A percentile compares a stretch with the other conserved stretches of the same genome.
Conservation (phyloP, 2,888 invertebrate genomes). For the Maniola hyperantus region DNA sequence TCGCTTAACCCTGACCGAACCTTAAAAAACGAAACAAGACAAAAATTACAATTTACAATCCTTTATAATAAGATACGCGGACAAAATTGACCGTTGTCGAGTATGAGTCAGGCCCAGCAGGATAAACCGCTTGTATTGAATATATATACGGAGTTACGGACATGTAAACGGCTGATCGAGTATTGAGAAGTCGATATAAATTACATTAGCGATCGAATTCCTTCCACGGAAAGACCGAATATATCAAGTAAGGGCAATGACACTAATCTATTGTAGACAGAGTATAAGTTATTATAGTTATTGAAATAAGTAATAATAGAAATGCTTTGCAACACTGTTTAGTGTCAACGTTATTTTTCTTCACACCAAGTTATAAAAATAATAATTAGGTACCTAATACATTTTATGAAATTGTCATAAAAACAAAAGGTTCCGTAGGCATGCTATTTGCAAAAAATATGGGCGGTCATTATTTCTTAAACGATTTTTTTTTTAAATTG, state of each 20-base stretch:
- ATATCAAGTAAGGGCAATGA: conserved; percentile 28
- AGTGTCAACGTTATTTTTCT: too few species aligned
- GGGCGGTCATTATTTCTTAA: too few species aligned
- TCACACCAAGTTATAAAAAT: too few species aligned
- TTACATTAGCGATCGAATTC: conserved; percentile 40
- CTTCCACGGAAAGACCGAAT: conserved; percentile 27
- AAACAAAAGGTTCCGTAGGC: too few species aligned
- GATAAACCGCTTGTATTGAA: conserved; percentile 38
- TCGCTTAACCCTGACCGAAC: neutral
- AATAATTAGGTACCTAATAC: too few species aligned
- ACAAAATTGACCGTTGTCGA: conserved; percentile 35
- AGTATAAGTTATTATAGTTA: neutral
- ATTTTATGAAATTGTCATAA: too few species aligned
- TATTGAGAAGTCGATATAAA: conserved; percentile 42
- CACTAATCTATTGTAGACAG: conserved; percentile 22
- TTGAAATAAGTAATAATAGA: neutral
- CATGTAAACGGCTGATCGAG: conserved; percentile 41
- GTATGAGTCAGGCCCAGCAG: conserved; percentile 39
- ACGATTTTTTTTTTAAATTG: too few species aligned
- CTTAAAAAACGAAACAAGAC: conserved; percentile 29
- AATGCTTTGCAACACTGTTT: too few species aligned
- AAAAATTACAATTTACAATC: conserved; percentile 33
- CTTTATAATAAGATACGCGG: conserved; percentile 35
- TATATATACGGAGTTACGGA: conserved; percentile 42
- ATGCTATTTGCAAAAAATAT: too few species aligned